These are phyloP conservation scores for Leucoraja erinaceus DNA, from an alignment of 2,113 vertebrate species.

Conservation along the genomic window DNA sequence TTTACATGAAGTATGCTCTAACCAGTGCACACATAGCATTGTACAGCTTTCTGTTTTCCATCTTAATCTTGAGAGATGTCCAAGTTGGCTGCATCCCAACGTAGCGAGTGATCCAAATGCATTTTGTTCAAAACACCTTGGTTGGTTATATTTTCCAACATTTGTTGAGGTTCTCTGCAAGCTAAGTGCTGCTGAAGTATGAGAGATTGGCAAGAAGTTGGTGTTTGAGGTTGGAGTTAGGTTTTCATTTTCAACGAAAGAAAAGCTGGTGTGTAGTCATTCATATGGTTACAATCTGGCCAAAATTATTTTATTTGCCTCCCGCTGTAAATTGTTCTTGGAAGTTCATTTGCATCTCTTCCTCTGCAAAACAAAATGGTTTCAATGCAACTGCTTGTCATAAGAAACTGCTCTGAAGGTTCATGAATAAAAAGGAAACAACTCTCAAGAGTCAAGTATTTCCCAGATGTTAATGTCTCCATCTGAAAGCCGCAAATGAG, in stretches of 20 bases:
- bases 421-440: not conserved
- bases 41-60: not conserved
- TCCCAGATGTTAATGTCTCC: not conserved
- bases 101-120: not conserved
- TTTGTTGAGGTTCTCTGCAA: not conserved
- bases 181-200: not conserved
- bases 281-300: not conserved
- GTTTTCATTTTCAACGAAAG: not conserved
- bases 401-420: not conserved
- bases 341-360: constrained; percentile 6
- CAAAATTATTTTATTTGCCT: not conserved
- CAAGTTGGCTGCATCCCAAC: not conserved
- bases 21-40: not conserved
- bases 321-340: not conserved
- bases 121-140: not conserved
- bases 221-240: not conserved
- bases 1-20: not conserved
- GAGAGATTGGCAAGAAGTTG: not conserved
- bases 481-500: constrained; percentile 28
- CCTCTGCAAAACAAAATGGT: not conserved
- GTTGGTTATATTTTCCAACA: not conserved
- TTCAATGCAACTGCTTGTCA: not conserved
- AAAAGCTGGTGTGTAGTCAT: not conserved
- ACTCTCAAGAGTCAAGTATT: not conserved
- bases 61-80: not conserved